These are phyloP conservation scores for Xanthorhoe spadicearia DNA, from an alignment of 2,888 invertebrate species.

Conservation along the genomic window DNA sequence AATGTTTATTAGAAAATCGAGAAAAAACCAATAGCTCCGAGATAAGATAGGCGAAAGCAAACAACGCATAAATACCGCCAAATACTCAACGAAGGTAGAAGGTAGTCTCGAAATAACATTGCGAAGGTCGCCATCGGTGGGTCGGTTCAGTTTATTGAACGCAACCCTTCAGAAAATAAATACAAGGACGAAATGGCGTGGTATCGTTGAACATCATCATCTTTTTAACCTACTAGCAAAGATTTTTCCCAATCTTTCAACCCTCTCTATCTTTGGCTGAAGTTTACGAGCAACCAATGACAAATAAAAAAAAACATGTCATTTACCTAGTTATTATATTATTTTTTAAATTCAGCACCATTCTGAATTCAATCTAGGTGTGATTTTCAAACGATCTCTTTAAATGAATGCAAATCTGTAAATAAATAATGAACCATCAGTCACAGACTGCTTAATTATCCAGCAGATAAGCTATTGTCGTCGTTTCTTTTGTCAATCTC, in stretches of 20 bases:
- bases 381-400: neutral
- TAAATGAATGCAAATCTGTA: neutral
- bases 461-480: constrained; percentile 10
- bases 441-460: constrained; percentile 14
- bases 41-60: neutral
- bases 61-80: constrained; percentile 12
- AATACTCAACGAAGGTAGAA: constrained; percentile 30
- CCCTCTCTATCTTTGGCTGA: too few species aligned
- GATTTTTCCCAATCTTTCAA: too few species aligned
- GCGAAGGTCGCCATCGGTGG: constrained; percentile 47
- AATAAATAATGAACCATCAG: constrained; percentile 7
- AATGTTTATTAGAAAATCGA: neutral
- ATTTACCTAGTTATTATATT: too few species aligned
- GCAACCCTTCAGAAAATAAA: constrained; percentile 38
- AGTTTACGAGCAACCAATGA: too few species aligned
- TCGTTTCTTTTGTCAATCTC: constrained; percentile 14
- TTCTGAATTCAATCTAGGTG: neutral
- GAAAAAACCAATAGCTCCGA: neutral
- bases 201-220: neutral
- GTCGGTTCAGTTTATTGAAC: constrained; percentile 23
- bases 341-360: neutral
- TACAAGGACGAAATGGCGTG: constrained; percentile 19
- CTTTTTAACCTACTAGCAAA: too few species aligned
- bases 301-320: too few species aligned
- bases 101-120: constrained; percentile 58